A percentile compares a stretch with the other conserved stretches of the same genome.
phyloP scores from a whole-genome alignment of 2,888 invertebrate species.

The Aphidoletes aphidimyza region DNA sequence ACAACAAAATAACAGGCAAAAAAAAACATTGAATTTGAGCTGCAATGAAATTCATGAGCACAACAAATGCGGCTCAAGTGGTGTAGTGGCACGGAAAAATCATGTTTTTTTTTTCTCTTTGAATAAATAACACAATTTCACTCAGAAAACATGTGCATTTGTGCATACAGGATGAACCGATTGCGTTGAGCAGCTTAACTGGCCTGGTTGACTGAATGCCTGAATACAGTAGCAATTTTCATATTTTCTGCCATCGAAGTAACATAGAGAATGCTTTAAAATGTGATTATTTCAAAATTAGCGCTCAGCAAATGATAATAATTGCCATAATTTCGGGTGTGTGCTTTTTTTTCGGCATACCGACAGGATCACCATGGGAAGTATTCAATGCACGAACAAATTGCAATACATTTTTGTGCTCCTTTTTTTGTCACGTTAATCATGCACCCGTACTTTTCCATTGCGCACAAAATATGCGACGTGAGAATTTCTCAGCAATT shows the following conservation, averaged over 20 bases:
- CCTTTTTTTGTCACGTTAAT: background rate
- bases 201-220: no score
- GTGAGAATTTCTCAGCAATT: background rate
- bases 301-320: background rate
- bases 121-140: background rate
- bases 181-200: no score
- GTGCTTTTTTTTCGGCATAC: background rate
- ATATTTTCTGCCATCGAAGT: background rate
- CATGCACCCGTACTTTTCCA: no score
- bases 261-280: background rate
- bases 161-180: no score
- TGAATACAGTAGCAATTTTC: no score
- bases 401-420: background rate
- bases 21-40: no score
- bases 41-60: background rate
- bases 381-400: constrained; percentile 18
- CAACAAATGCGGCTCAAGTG: constrained; percentile 26
- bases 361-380: no score
- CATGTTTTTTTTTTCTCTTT: background rate
- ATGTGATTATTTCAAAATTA: constrained; percentile 11
- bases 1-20: no score
- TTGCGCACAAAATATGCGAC: background rate
- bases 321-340: background rate
- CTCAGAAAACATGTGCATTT: no score
- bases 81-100: constrained; percentile 28